These are phyloP conservation scores for Lepisosteus oculatus DNA, from an alignment of 2,113 vertebrate species.

Conservation along the genomic window DNA sequence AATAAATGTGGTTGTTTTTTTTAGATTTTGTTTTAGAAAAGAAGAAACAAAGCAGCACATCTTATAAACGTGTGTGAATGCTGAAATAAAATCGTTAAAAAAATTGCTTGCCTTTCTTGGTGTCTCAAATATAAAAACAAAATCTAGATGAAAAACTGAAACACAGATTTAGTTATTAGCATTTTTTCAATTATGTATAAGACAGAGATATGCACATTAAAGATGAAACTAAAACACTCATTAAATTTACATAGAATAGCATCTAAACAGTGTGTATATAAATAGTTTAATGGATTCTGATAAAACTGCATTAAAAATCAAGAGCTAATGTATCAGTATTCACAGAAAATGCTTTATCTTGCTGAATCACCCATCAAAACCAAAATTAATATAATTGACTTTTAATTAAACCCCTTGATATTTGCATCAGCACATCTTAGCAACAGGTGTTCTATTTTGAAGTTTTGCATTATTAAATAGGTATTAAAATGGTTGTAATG, in stretches of 20 bases:
- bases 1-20: constrained; percentile 10
- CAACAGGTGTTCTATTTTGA: constrained; percentile 75
- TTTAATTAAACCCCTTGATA: constrained; percentile 93
- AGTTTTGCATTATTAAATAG: constrained; percentile 77
- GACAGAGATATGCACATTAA: constrained; percentile 60
- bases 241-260: constrained; percentile 61
- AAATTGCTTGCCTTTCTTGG: constrained; percentile 3
- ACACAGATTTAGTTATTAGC: constrained; percentile 56
- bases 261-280: constrained; percentile 53
- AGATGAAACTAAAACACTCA: constrained; percentile 53
- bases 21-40: not conserved
- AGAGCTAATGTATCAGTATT: constrained; percentile 36
- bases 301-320: constrained; percentile 53
- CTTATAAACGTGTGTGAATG: not conserved
- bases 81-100: not conserved
- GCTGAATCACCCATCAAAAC: constrained; percentile 75
- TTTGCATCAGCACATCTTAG: constrained; percentile 81
- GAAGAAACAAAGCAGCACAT: constrained; percentile 3
- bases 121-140: constrained; percentile 13
- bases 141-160: constrained; percentile 28
- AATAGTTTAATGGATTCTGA: constrained; percentile 53
- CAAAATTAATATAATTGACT: constrained; percentile 87
- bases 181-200: constrained; percentile 68
- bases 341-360: constrained; percentile 54
- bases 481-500: constrained; percentile 59